Evolutionary conservation across 2,113 vertebrate species (phyloP).

Genomic region (Camelus bactrianus): DNA sequence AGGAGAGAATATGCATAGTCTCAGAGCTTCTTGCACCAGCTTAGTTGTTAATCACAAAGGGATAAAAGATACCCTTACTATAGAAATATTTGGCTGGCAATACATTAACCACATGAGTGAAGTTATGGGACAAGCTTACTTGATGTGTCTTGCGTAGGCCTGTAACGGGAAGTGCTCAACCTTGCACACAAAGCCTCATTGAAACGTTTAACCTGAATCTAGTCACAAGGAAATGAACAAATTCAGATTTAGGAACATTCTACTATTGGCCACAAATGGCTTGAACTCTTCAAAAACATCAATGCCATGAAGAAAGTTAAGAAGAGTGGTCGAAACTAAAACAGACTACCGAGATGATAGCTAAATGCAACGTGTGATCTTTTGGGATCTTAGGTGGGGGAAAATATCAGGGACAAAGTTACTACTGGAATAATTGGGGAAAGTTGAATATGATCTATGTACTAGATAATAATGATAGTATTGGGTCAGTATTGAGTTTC

Average conservation of each 20-base stretch:
- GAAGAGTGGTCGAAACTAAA: neutral
- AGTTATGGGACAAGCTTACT: neutral
- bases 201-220: neutral
- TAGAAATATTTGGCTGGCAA: neutral
- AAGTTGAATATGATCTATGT: neutral
- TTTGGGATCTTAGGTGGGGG: neutral
- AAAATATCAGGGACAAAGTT: neutral
- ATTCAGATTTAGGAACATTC: neutral
- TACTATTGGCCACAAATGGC: neutral
- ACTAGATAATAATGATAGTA: neutral
- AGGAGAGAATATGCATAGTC: neutral
- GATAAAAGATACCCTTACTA: neutral
- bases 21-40: neutral
- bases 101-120: neutral
- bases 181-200: neutral
- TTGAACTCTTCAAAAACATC: neutral
- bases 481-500: neutral
- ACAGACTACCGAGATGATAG: neutral
- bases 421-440: neutral
- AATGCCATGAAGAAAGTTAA: neutral
- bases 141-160: neutral
- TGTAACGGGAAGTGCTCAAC: neutral
- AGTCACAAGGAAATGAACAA: neutral
- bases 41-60: neutral
- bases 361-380: neutral